Base-by-base conservation (phyloP, 2,113 vertebrate species). In the Rostratula benghalensis region DNA sequence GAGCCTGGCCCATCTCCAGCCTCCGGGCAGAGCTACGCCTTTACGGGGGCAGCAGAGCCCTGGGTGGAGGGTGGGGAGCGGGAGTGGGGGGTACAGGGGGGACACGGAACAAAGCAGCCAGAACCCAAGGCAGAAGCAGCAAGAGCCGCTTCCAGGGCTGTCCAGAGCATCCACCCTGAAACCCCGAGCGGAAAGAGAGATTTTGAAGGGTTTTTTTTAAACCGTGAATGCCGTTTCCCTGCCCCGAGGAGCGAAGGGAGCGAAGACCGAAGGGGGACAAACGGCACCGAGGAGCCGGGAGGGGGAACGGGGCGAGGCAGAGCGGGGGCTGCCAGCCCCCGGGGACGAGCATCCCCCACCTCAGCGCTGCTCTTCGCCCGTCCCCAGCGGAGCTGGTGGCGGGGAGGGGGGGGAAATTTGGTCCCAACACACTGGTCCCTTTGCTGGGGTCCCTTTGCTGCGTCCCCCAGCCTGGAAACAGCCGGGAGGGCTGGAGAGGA, bases 211-310 rank as follows among this genome's bases (percentile, higher is more conserved):
- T 68, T 48, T 2, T 43, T n/a, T n/a, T n/a, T n/a, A n/a, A 24
- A 28, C 21, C 3, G 12, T 0, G 0, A 43, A n/a, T 13, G 14
- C 43, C 1, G 1, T 27, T 60, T n/a, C 27, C 14, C 77, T 30
- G 48, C 10, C 65, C 2, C 1, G 41, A 50, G 83, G 76, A 37
- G 13, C 5, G 75, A 10, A 23, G 0, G 33, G 86, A 37, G 13
- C 5, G 75, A 10, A 23, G 0, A 37, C 15, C 5, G 75, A 10
- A 23, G 0, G 33, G 86, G 43, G 14, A 43, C 43, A 8, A 57
- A 39, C 13, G 0, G 51, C 13, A 19, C 69, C 11, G 93, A 59
- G 30, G 65, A 63, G 57, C 54, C 0, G 23, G 65, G 88, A 65
- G 82, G 33, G 30, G 81, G 46, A 3, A 3, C 0, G 1, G 75